phyloP scores from a whole-genome alignment of 2,113 vertebrate genomes.

The Chaetodon auriga region DNA sequence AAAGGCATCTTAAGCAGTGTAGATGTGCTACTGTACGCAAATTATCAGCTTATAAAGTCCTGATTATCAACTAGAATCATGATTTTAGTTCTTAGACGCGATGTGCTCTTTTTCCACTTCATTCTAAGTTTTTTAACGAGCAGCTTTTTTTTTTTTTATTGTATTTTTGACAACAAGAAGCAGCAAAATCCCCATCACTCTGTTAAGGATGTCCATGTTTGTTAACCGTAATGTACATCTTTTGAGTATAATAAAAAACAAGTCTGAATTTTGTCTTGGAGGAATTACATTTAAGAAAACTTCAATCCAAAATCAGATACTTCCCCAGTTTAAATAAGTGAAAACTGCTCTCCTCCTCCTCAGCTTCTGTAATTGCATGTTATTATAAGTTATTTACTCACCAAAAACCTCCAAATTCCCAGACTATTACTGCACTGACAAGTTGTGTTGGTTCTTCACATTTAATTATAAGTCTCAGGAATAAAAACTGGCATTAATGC shows the following conservation, averaged over 20 bases:
- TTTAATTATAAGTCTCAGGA: not conserved
- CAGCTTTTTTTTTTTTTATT: not conserved
- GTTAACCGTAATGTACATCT: not conserved
- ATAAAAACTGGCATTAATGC: not conserved
- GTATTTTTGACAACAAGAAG: not conserved
- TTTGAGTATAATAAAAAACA: no score
- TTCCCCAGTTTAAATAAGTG: not conserved
- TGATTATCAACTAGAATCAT: not conserved
- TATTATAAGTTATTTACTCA: conserved; percentile 11
- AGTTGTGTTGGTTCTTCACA: not conserved
- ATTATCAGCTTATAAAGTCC: not conserved
- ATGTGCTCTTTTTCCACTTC: not conserved
- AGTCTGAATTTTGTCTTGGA: no score
- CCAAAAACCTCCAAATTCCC: not conserved
- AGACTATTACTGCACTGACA: not conserved
- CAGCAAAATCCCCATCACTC: not conserved
- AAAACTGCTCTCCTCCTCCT: not conserved
- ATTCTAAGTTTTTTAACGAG: not conserved
- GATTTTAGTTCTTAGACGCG: not conserved
- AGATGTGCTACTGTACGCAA: not conserved
- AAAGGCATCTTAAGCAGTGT: not conserved
- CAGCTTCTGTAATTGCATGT: not conserved
- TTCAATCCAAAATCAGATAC: not conserved
- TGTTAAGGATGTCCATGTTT: not conserved
- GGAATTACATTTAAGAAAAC: no score